Evolutionary conservation across 2,113 vertebrate genomes (phyloP).

Genomic region (Epinephelus cyanopodus): DNA sequence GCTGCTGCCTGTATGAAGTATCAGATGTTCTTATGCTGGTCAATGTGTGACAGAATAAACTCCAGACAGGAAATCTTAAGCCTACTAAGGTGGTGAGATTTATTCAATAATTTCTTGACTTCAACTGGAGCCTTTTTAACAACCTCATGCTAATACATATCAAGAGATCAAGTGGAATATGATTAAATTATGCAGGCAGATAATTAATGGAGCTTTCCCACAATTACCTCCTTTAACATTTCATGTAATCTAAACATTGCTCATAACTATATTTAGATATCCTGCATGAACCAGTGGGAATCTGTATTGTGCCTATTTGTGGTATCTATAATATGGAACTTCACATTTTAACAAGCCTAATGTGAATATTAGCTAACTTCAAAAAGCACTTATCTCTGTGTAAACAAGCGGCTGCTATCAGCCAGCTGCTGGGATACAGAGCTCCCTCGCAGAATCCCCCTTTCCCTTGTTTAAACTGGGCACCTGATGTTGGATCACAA

Average conservation of each 20-base stretch:
- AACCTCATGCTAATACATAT: too few species aligned
- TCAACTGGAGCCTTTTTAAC: background rate
- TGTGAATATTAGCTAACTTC: constrained; percentile 33
- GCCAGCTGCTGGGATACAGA: constrained; percentile 27
- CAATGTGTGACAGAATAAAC: constrained; percentile 37
- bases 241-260: background rate
- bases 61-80: background rate
- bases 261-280: background rate
- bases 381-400: constrained; percentile 54
- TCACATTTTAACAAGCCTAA: background rate
- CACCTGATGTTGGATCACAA: background rate
- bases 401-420: constrained; percentile 58
- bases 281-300: background rate
- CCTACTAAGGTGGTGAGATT: background rate
- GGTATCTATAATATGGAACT: background rate
- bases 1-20: background rate
- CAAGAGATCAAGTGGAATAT: background rate
- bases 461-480: background rate
- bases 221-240: background rate
- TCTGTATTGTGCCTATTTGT: background rate
- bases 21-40: background rate
- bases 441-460: background rate
- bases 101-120: background rate
- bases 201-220: background rate
- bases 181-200: background rate